Conservation (phyloP, 2,113 vertebrate species). For the Hyla sarda region DNA sequence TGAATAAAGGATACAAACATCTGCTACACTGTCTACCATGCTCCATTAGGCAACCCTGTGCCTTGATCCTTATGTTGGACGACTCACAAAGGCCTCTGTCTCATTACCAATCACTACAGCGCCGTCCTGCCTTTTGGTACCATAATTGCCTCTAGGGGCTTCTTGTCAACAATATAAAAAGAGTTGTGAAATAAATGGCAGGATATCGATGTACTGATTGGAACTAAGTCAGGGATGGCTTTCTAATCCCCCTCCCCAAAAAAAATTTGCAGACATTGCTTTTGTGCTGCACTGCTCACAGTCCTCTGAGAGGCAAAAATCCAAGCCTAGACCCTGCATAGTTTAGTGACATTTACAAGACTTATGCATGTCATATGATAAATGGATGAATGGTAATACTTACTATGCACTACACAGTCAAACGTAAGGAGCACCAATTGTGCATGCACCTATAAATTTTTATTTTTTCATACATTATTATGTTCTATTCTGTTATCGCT, state of each 20-base stretch:
- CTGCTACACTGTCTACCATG: slow-evolving; percentile 52
- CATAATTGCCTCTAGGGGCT: slow-evolving; percentile 53
- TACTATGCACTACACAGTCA: background rate
- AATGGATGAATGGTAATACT: background rate
- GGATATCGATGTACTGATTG: slow-evolving; percentile 41
- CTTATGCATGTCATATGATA: background rate
- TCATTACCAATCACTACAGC: slow-evolving; percentile 58
- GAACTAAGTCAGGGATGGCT: slow-evolving; percentile 8
- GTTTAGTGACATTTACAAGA: background rate
- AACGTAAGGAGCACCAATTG: background rate
- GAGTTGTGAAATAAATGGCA: slow-evolving; percentile 46
- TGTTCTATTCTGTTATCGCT: background rate
- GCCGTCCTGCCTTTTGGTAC: slow-evolving; percentile 53
- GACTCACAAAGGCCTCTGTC: slow-evolving; percentile 51
- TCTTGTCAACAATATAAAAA: slow-evolving; percentile 51
- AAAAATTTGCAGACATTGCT: background rate
- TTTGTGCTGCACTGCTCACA: background rate
- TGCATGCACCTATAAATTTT: background rate
- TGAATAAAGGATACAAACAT: slow-evolving; percentile 56
- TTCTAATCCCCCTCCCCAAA: background rate
- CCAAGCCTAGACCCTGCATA: background rate
- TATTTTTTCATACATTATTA: background rate
- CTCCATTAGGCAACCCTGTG: slow-evolving; percentile 56
- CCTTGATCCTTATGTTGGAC: slow-evolving; percentile 58
- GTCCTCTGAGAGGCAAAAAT: background rate